Evolutionary conservation across 1,140 invertebrate species (phyloP).

Genomic region (Hypsibius dujardini): DNA sequence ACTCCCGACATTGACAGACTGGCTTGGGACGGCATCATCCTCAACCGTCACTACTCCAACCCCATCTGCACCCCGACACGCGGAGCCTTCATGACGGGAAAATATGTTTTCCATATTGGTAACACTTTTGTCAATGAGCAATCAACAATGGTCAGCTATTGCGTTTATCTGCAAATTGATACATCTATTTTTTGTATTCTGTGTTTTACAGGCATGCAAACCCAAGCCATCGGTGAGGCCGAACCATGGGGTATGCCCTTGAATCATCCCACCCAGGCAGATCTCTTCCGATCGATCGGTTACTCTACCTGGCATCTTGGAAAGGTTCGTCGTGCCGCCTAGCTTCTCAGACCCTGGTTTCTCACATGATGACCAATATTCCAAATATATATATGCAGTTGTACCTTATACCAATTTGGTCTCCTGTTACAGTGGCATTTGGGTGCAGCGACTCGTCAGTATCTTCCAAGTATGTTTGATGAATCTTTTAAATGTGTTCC

Average conservation of each 20-base stretch:
- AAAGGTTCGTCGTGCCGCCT: not conserved
- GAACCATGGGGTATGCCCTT: constrained; percentile 13
- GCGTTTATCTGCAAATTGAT: no score
- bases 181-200: no score
- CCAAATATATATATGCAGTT: not conserved
- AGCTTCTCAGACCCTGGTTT: not conserved
- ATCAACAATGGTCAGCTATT: no score
- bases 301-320: constrained; percentile 12
- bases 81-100: no score
- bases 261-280: constrained; percentile 18
- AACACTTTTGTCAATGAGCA: no score
- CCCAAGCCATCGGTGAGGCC: not conserved
- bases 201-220: constrained; percentile 35
- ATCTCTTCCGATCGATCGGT: not conserved
- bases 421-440: constrained; percentile 44
- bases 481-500: not conserved
- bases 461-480: constrained; percentile 1
- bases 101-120: no score
- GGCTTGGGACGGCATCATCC: no score
- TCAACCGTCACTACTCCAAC: not conserved
- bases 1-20: no score
- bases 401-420: constrained; percentile 30
- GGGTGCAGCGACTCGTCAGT: not conserved
- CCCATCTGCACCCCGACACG: constrained; percentile 10
- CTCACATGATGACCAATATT: no score